phyloP scores from a whole-genome alignment of 2,113 vertebrate species.

The Callipepla squamata region DNA sequence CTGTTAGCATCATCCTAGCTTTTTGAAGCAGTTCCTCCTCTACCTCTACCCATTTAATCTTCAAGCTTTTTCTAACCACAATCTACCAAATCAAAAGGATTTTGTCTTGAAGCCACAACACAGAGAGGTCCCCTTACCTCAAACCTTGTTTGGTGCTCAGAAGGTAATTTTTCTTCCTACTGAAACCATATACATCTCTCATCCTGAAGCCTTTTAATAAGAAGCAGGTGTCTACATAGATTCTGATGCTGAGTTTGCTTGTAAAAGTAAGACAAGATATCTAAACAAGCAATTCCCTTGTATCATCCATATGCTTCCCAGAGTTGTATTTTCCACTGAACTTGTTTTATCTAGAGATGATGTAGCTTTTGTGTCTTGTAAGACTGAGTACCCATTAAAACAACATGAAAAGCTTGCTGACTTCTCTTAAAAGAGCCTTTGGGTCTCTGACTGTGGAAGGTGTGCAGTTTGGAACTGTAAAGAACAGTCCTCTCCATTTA shows the following conservation, averaged over 20 bases:
- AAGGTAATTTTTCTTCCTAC: conserved; percentile 26
- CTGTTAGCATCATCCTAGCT: background rate
- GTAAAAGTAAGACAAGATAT: background rate
- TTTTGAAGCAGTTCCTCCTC: background rate
- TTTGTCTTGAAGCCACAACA: conserved; percentile 66
- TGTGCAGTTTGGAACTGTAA: background rate
- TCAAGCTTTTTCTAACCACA: conserved; percentile 53
- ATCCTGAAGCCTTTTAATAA: background rate
- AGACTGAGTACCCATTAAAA: background rate
- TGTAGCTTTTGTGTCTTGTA: background rate
- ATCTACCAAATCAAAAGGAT: conserved; percentile 27
- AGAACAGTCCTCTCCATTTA: background rate
- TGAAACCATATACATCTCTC: conserved; percentile 57
- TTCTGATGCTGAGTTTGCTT: background rate
- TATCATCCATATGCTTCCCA: background rate
- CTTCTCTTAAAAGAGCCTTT: background rate
- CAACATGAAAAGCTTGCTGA: rapidly evolving
- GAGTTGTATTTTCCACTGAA: background rate
- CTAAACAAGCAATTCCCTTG: background rate
- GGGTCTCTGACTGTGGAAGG: background rate
- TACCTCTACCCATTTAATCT: conserved; percentile 12
- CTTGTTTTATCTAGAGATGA: background rate
- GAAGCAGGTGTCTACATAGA: background rate
- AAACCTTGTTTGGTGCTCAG: conserved; percentile 37
- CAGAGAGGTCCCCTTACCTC: conserved; percentile 52